Evolutionary conservation across 2,888 invertebrate species (phyloP).

Genomic region (Ophion slaviceki): DNA sequence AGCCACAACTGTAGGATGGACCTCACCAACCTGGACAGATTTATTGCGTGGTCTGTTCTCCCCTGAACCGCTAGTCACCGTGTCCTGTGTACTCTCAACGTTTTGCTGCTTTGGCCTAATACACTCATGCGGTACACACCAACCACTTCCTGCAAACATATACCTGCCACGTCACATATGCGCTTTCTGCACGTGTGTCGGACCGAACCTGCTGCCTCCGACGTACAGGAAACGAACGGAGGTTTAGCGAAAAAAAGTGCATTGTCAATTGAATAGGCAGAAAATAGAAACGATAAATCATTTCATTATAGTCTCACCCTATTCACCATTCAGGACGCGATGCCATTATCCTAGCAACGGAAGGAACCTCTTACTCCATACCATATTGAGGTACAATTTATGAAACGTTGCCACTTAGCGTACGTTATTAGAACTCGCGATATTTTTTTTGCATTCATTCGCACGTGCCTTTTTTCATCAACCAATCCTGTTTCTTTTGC

Average conservation of each 20-base stretch:
- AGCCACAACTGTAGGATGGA: conserved; percentile 23
- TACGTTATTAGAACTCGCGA: neutral
- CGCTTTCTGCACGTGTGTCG: conserved; percentile 34
- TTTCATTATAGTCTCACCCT: conserved; percentile 73
- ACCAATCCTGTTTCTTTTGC: too few species aligned
- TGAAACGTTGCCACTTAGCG: neutral
- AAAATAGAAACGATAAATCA: conserved; percentile 75
- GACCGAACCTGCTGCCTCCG: neutral
- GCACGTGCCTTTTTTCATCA: too few species aligned
- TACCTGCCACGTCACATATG: conserved; percentile 2
- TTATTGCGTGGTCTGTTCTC: conserved; percentile 62
- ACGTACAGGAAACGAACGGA: conserved; percentile 27
- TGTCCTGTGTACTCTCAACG: conserved; percentile 32
- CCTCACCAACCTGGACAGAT: conserved; percentile 62
- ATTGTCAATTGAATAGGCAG: conserved; percentile 72
- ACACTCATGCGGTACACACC: conserved; percentile 20
- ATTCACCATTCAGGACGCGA: conserved; percentile 76
- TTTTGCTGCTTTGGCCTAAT: conserved; percentile 31
- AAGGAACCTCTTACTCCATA: conserved; percentile 15
- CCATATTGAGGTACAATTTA: neutral
- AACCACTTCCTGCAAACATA: conserved; percentile 9
- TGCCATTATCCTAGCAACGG: conserved; percentile 69
- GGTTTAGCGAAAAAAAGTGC: conserved; percentile 65
- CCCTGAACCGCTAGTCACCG: conserved; percentile 30
- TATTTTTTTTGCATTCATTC: too few species aligned